Evolutionary conservation across 2,888 invertebrate species (phyloP), one percentile per base, ranked within the genome.

Genomic region (Lobophora halterata): DNA sequence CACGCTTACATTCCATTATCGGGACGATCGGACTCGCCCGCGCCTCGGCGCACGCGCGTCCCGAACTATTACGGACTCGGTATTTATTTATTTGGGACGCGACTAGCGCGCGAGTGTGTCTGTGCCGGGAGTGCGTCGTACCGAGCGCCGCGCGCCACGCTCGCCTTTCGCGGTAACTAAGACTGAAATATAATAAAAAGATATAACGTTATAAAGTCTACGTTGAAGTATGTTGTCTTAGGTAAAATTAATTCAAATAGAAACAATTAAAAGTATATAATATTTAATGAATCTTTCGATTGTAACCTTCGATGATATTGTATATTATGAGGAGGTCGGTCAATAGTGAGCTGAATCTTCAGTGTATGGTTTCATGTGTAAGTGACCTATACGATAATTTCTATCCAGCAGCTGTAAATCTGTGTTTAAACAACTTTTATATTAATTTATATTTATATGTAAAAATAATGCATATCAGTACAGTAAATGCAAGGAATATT

Each of bases 391-490:
- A 74, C n/a, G n/a, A n/a, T 79, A 65, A 79, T 80, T 82, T 82
- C 71, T 83, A 78, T 79, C 79, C 83, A 75, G 78, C 82, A 71
- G 79, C 82, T 80, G 74, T 65, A 58, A 65, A 71, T 77, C 77
- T 82, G 81, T 85, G 77, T 85, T 86, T 86, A 86, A 86, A 87
- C 86, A 86, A 87, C 86, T 87, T 87, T 86, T 86, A 86, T 86
- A 86, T 87, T 85, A 71, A 71, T 82, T 79, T 76, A 68, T 70
- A 65, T 68, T 66, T 66, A 65, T 66, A 62, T 75, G 66, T 78
- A 68, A 67, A 78, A 66, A 72, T 67, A 70, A 80, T 75, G 81
- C 86, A 85, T 85, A 85, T 83, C 86, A 83, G 76, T 83, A 79
- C 80, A 75, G 75, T 80, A 72, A 80, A 75, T 58, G 71, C 80